Conservation (phyloP, 1,140 invertebrate species). For the Drosophila ambigua region DNA sequence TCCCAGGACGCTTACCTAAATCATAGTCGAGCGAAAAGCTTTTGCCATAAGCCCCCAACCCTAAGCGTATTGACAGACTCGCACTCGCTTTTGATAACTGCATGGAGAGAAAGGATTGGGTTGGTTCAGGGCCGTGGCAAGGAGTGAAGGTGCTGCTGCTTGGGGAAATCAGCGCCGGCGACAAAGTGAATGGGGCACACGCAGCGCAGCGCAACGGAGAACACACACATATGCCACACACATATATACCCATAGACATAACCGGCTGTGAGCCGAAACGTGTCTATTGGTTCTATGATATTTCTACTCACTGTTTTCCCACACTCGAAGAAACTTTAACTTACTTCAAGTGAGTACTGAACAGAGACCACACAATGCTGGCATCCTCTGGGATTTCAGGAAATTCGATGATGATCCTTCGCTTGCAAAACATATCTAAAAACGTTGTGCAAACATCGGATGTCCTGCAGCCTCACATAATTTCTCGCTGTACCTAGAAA, state of each 20-base stretch:
- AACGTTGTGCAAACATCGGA: no score
- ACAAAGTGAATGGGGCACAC: constrained; percentile 53
- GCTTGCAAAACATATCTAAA: no score
- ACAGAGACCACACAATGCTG: no score
- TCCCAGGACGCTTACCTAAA: constrained; percentile 68
- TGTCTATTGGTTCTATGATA: constrained; percentile 27
- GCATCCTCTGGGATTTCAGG: no score
- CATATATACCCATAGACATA: constrained; percentile 10
- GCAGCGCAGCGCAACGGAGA: constrained; percentile 18
- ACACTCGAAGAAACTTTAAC: constrained; percentile 26
- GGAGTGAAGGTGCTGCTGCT: constrained; percentile 34
- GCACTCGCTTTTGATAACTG: constrained; percentile 35
- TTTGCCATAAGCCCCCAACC: constrained; percentile 44
- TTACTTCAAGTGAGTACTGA: background rate
- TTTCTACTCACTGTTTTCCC: background rate
- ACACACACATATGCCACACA: constrained; percentile 4
- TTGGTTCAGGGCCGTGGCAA: background rate
- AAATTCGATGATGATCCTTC: no score
- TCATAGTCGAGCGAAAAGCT: constrained; percentile 64
- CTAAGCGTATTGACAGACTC: constrained; percentile 72
- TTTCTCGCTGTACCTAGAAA: no score
- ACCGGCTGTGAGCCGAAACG: constrained; percentile 34
- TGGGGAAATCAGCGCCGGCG: constrained; percentile 68
- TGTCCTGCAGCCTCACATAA: no score
- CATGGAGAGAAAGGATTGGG: background rate